Percentiles rank a stretch among this genome's conserved stretches.
Conservation (phyloP, 1,140 invertebrate species). For the Aporrectodea caliginosa region DNA sequence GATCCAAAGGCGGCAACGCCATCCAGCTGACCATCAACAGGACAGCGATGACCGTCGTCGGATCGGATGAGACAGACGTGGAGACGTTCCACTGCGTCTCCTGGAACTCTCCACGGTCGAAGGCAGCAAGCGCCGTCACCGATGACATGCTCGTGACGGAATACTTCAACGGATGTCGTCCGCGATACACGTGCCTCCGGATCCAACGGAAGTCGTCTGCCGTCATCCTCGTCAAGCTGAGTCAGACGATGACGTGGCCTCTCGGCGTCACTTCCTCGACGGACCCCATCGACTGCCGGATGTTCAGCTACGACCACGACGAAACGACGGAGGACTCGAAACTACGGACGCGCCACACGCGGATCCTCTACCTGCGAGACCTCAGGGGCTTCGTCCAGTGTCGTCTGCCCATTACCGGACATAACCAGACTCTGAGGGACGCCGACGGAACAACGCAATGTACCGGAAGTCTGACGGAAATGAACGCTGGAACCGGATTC, state of each 20-base stretch:
- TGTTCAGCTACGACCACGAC: neutral
- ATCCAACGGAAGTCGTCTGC: neutral
- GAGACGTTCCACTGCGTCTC: constrained; percentile 23
- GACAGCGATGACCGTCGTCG: neutral
- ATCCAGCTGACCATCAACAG: constrained; percentile 11
- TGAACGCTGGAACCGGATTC: neutral
- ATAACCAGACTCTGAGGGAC: neutral
- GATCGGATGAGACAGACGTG: neutral
- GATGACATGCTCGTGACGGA: constrained; percentile 27
- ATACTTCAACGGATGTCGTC: constrained; percentile 28
- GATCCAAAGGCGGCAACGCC: neutral
- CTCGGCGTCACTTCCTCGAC: neutral
- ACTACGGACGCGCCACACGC: neutral
- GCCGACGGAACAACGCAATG: neutral
- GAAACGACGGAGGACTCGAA: neutral
- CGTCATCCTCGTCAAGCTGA: neutral
- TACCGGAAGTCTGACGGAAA: neutral
- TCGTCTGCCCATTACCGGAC: neutral
- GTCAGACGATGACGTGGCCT: neutral
- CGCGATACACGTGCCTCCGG: constrained; percentile 26
- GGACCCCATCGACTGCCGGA: neutral
- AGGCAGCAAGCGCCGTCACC: neutral
- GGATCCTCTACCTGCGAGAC: neutral
- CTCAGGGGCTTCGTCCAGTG: neutral
- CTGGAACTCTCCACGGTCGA: neutral